Conservation (phyloP, 2,888 invertebrate genomes). For the Protonemura montana region DNA sequence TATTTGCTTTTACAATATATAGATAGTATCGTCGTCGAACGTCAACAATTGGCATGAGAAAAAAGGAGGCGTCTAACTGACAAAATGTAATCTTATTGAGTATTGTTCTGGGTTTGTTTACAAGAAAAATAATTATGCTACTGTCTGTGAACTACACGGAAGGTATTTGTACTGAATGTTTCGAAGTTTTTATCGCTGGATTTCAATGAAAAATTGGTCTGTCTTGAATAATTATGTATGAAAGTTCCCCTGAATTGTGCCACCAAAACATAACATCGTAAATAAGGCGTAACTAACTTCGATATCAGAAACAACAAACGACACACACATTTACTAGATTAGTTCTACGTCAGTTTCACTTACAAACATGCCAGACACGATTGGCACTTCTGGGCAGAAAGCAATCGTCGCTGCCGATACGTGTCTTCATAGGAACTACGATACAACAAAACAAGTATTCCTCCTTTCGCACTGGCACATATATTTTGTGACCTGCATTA, state of each 20-base stretch:
- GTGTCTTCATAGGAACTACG: constrained; percentile 36
- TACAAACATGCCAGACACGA: constrained; percentile 23
- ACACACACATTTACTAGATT: constrained; percentile 28
- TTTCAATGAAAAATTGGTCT: constrained; percentile 44
- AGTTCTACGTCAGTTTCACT: constrained; percentile 1
- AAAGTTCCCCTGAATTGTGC: constrained; percentile 44
- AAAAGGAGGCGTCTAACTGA: constrained; percentile 15
- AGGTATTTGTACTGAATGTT: constrained; percentile 49
- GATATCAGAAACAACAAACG: constrained; percentile 17
- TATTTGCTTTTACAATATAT: background rate
- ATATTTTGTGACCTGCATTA: constrained; percentile 31
- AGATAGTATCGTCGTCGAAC: background rate
- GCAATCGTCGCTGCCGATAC: background rate
- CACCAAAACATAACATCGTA: constrained; percentile 41
- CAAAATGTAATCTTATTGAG: constrained; percentile 39
- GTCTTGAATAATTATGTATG: constrained; percentile 42
- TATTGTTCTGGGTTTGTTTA: constrained; percentile 44
- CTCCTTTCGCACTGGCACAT: constrained; percentile 29
- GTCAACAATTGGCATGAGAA: constrained; percentile 28
- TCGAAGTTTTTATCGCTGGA: constrained; percentile 44
- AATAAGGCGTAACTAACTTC: constrained; percentile 25
- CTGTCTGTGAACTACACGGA: constrained; percentile 42
- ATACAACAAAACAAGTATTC: constrained; percentile 16
- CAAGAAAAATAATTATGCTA: constrained; percentile 43
- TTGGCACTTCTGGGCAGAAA: constrained; percentile 9